Evolutionary conservation across 2,113 vertebrate genomes (phyloP), one percentile per base, ranked within the genome.

Genomic region (Indicator maculatus): DNA sequence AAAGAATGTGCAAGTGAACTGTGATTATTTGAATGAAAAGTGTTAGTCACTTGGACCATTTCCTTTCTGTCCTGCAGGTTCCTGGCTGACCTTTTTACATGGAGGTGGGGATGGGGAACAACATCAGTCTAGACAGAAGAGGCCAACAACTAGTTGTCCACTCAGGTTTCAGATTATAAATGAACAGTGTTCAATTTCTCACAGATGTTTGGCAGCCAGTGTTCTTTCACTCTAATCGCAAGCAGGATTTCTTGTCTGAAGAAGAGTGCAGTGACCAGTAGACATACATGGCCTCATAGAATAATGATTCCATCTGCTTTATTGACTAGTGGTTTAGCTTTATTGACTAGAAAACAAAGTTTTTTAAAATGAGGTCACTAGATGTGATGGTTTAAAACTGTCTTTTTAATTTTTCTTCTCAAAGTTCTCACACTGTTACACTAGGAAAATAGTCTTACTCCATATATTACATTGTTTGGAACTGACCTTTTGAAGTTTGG

Each of bases 51-150:
- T 93, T 89, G 89, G 85, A 80, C 27, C 44, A 5, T 75, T 90
- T 80, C 80, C 83, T 63, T 88, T 90, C 78, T 55, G 28, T 90
- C 86, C 88, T 90, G 58, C 73, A 76, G 83, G 81, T 90, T 95
- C 72, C 69, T 95, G 91, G 83, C 95, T 95, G 93, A 96, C 89
- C 89, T 79, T 91, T 74, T 61, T 18, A 44, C 23, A 23, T 55
- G 39, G 71, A 63, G 24, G 6, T 81, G 76, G 86, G 87, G 66
- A 50, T 70, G n/a, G 93, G 77, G 45, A 88, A 38, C 87, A 93
- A n/a, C 79, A 90, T 44, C 76, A 92, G 95, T 95, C 95, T 96
- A 97, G 94, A 96, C 96, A 93, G 88, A 95, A 93, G 92, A 94
- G 93, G 86, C 90, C 86, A 87, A 77, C 39, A 75, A 66, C 83